Evolutionary conservation across 1,140 invertebrate genomes (phyloP), one percentile per base, ranked within the genome.

Genomic region (Hirudo medicinalis): DNA sequence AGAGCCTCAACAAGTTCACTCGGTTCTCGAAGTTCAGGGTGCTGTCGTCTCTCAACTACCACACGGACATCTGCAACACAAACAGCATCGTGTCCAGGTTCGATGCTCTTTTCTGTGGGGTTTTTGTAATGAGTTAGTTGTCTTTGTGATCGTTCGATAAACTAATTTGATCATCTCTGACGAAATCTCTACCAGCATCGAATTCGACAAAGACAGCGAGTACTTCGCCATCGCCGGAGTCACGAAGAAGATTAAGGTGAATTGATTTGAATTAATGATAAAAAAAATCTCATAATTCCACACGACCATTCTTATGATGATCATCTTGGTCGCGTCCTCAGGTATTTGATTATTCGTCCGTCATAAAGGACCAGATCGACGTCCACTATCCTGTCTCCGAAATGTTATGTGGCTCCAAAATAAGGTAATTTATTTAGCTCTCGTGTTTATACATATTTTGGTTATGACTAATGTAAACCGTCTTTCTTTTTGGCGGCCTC

Each of bases 171-270:
- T 40, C 57, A 70, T 4, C 66, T 66, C 69, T 74, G 60, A 25
- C 66, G 55, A 67, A 74, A 40, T 68, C 43, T 17, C 43, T 9
- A 74, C 9, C 77, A 93, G 91, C 75, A 95, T 97, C 76, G 94
- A 97, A 82, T 97, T 97, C 83, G 93, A 97, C 78, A 92, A 94
- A 81, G 93, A 97, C 80, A 90, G 91, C 80, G 93, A 97, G 83
- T 92, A 89, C 82, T 96, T 97, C 83, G 94, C 93, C 0, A 94
- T 97, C 75, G 94, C 93, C 57, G 94, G 94, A 20, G 92, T 97
- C 1, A 95, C 93, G 0, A 95, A 94, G 79, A 87, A 91, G 72
- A 97, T 97, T 54, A 95, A 96, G 82, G 88, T 95, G 75, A 71
- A 73, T 53, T 57, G 36, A 20, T 73, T n/a, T 72, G 22, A 29